Percentiles rank a stretch among this genome's conserved stretches.
phyloP scores from a whole-genome alignment of 2,113 vertebrate species.

The Melanocharis versteri region DNA sequence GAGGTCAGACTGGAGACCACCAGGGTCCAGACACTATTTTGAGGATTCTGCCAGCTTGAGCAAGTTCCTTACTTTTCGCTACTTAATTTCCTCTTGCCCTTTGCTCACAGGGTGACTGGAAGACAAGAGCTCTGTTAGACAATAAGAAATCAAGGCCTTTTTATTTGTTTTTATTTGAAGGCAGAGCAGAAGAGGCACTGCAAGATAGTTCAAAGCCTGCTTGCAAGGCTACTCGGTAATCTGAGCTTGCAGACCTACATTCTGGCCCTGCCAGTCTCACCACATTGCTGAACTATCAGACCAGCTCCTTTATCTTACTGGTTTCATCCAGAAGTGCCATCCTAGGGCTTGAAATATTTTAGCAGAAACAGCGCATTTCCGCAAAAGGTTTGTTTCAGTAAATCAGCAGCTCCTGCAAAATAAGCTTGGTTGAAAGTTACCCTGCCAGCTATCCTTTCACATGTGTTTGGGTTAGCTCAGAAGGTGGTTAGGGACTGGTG shows the following conservation, averaged over 20 bases:
- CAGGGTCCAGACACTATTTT: background rate
- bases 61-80: background rate
- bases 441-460: fast-evolving
- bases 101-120: background rate
- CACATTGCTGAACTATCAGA: background rate
- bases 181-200: background rate
- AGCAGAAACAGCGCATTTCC: fast-evolving
- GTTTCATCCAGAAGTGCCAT: background rate
- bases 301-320: background rate
- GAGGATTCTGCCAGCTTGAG: background rate
- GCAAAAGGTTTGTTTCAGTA: background rate
- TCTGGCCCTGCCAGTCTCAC: background rate
- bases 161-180: background rate
- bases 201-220: background rate
- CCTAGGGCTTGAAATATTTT: background rate
- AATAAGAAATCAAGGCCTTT: background rate
- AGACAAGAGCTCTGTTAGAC: background rate
- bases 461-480: background rate
- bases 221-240: background rate
- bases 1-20: background rate
- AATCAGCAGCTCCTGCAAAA: background rate
- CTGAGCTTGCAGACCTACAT: background rate
- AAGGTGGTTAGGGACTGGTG: background rate
- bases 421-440: background rate
- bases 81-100: background rate